Conservation (phyloP, 2,888 invertebrate genomes). For the Plagiodera versicolora region DNA sequence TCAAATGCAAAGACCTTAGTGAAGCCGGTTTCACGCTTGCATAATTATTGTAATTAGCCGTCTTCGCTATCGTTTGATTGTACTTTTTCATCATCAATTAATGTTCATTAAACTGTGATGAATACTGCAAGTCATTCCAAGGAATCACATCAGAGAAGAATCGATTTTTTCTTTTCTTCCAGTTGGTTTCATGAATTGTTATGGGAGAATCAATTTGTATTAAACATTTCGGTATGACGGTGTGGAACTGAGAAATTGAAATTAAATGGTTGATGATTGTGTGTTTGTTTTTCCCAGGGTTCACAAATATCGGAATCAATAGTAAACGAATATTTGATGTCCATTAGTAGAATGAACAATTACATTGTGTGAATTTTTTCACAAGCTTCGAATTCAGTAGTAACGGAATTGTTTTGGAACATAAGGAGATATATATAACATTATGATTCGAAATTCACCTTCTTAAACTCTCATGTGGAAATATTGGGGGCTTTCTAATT, state of each 20-base stretch:
- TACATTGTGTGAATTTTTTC: too few species aligned
- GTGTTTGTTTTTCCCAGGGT: background rate
- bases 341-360: background rate
- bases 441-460: too few species aligned
- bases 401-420: too few species aligned
- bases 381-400: too few species aligned
- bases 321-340: background rate
- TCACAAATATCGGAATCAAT: background rate
- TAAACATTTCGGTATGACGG: background rate
- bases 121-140: background rate
- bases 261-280: background rate
- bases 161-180: background rate
- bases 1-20: too few species aligned
- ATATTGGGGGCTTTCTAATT: too few species aligned
- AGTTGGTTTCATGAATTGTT: background rate
- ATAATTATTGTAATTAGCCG: background rate
- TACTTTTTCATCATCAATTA: background rate
- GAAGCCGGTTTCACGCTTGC: too few species aligned
- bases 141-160: background rate
- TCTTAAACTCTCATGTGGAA: too few species aligned
- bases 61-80: constrained; percentile 7
- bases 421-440: too few species aligned
- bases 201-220: constrained; percentile 11
- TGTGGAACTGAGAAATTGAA: background rate
- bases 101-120: too few species aligned